Conservation (phyloP, 2,888 invertebrate species). For the Tachina lurida region DNA sequence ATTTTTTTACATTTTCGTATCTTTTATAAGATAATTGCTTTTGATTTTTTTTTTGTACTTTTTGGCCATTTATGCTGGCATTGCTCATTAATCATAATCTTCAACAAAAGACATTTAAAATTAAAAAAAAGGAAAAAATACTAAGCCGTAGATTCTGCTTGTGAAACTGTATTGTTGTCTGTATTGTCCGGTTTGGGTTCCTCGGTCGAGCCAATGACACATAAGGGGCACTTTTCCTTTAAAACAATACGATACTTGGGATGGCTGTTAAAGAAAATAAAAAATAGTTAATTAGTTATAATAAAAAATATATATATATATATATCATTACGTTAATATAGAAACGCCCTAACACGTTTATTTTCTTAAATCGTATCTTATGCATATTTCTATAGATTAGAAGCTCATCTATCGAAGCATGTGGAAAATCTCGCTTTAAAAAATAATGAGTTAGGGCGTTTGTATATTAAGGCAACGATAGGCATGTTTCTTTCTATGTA, state of each 20-base stretch:
- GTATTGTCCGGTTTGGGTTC: slow-evolving; percentile 72
- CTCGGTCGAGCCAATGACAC: slow-evolving; percentile 75
- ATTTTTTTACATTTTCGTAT: slow-evolving; percentile 63
- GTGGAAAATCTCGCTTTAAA: too few relatives aligned
- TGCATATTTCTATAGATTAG: too few relatives aligned
- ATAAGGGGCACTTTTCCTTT: slow-evolving; percentile 85
- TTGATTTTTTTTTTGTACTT: slow-evolving; percentile 68
- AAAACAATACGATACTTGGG: slow-evolving; percentile 85
- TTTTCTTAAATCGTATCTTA: too few relatives aligned
- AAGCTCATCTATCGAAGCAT: too few relatives aligned
- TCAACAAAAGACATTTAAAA: background rate
- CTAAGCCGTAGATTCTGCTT: slow-evolving; percentile 74
- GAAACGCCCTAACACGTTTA: too few relatives aligned
- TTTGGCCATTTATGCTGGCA: slow-evolving; percentile 65
- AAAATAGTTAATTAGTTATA: background rate
- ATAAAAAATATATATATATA: slow-evolving; percentile 10
- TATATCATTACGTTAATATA: background rate
- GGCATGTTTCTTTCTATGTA: too few relatives aligned
- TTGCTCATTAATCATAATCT: slow-evolving; percentile 31
- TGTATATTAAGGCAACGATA: too few relatives aligned
- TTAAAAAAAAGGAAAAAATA: background rate
- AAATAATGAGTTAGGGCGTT: too few relatives aligned
- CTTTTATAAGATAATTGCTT: slow-evolving; percentile 62
- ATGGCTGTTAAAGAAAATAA: slow-evolving; percentile 81
- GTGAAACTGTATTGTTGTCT: slow-evolving; percentile 73